Conservation (phyloP, 1,140 invertebrate genomes). For the Drosophila rufa region DNA sequence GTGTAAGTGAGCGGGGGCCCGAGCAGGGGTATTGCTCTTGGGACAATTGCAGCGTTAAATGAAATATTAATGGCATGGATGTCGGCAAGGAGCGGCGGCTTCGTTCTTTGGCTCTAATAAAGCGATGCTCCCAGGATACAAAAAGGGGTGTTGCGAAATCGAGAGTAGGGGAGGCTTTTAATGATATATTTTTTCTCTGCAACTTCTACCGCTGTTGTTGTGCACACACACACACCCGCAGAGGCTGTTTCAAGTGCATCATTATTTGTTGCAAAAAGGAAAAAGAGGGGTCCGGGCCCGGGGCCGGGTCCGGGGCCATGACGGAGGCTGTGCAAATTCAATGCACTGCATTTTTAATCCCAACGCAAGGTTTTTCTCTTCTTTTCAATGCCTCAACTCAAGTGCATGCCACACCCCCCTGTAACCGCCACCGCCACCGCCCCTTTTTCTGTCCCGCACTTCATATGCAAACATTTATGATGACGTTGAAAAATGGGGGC, state of each 20-base stretch:
- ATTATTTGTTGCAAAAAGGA: slow-evolving; percentile 79
- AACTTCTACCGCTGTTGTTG: slow-evolving; percentile 57
- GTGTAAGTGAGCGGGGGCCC: slow-evolving; percentile 9
- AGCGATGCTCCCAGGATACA: slow-evolving; percentile 27
- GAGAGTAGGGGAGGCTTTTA: slow-evolving; percentile 54
- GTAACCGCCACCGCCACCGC: slow-evolving; percentile 23
- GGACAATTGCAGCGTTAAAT: slow-evolving; percentile 84
- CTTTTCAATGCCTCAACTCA: slow-evolving; percentile 78
- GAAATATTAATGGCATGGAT: slow-evolving; percentile 80
- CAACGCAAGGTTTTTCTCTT: slow-evolving; percentile 71
- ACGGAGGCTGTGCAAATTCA: slow-evolving; percentile 69
- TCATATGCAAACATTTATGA: slow-evolving; percentile 82
- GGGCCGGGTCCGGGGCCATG: not conserved
- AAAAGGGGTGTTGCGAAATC: slow-evolving; percentile 1
- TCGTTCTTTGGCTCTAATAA: slow-evolving; percentile 59
- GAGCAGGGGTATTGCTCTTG: slow-evolving; percentile 48
- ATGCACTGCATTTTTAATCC: slow-evolving; percentile 83
- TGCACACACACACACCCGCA: slow-evolving; percentile 48
- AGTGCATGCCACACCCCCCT: slow-evolving; percentile 70
- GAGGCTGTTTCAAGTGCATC: slow-evolving; percentile 79
- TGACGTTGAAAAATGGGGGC: slow-evolving; percentile 41
- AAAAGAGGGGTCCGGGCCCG: not conserved
- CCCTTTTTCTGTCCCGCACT: slow-evolving; percentile 37
- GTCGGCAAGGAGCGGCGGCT: slow-evolving; percentile 52
- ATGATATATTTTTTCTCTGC: slow-evolving; percentile 55